A percentile compares a stretch with the other conserved stretches of the same genome.
These are phyloP conservation scores for Oncorhynchus masou DNA, from an alignment of 2,113 vertebrate genomes.

Conservation along the genomic window DNA sequence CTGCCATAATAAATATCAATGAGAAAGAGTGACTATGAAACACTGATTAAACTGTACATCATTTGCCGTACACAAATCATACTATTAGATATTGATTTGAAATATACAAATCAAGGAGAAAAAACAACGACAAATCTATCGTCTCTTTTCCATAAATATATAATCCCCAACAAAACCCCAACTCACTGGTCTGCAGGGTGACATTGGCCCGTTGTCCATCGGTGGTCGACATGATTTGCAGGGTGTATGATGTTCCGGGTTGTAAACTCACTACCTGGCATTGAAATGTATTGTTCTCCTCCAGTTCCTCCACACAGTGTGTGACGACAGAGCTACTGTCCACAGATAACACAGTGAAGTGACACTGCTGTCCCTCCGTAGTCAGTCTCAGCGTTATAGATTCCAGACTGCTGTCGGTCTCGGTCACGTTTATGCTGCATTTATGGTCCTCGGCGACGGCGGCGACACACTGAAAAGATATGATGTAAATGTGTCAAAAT, in stretches of 20 bases:
- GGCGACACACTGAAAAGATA: background rate
- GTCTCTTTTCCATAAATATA: no score
- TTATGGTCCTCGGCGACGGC: background rate
- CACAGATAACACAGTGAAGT: background rate
- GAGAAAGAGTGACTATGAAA: no score
- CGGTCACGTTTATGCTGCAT: background rate
- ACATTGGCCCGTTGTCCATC: slow-evolving; percentile 64
- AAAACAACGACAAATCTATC: no score
- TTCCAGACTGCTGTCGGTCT: background rate
- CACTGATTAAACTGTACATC: no score
- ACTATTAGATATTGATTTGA: no score
- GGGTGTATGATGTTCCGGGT: slow-evolving; percentile 80
- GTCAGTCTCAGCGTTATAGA: background rate
- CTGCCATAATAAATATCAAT: no score
- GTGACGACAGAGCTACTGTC: background rate
- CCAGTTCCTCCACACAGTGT: background rate
- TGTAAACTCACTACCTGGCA: slow-evolving; percentile 74
- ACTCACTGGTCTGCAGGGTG: slow-evolving; percentile 83
- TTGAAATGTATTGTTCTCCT: slow-evolving; percentile 48
- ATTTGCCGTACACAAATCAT: no score
- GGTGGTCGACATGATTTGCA: slow-evolving; percentile 73
- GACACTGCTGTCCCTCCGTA: background rate
- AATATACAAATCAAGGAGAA: no score
- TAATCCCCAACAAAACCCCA: background rate
- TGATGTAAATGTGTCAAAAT: background rate